Conservation (phyloP, 2,797 vertebrate genomes). For the Pseudotriccus pelzelni region DNA sequence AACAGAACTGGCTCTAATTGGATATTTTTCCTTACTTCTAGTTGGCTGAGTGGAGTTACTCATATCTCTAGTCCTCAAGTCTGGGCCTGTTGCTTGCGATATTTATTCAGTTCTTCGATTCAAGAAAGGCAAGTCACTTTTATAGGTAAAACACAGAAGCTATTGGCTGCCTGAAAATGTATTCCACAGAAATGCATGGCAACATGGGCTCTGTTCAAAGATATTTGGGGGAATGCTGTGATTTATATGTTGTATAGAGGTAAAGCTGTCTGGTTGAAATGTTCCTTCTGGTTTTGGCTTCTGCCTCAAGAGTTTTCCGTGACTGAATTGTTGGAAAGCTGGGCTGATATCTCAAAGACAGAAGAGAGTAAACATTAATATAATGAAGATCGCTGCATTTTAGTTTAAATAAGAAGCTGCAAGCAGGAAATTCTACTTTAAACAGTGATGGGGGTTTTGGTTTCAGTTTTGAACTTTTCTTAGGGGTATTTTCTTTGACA, state of each 20-base stretch:
- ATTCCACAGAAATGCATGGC: not conserved
- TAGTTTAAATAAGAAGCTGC: not conserved
- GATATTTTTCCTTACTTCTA: conserved; percentile 64
- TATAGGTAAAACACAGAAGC: not conserved
- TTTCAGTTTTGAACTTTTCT: not conserved
- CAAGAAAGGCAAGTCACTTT: conserved; percentile 85
- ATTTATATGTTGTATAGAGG: not conserved
- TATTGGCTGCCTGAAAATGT: not conserved
- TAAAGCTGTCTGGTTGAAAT: not conserved
- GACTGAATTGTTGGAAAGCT: not conserved
- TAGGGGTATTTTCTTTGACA: not conserved
- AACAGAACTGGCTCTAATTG: not conserved
- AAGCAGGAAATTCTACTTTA: not conserved
- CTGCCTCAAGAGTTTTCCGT: not conserved
- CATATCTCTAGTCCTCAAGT: conserved; percentile 87
- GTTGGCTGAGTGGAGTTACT: conserved; percentile 91
- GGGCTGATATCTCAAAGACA: not conserved
- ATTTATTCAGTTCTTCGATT: conserved; percentile 85
- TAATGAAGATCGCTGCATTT: not conserved
- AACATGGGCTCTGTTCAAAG: not conserved
- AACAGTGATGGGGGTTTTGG: not conserved
- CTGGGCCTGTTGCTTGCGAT: conserved; percentile 89
- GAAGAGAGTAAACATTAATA: not conserved
- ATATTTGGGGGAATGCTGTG: not conserved
- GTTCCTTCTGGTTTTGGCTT: not conserved